These are phyloP conservation scores for Metopia argyrocephala DNA, from an alignment of 2,888 invertebrate genomes.

Conservation along the genomic window DNA sequence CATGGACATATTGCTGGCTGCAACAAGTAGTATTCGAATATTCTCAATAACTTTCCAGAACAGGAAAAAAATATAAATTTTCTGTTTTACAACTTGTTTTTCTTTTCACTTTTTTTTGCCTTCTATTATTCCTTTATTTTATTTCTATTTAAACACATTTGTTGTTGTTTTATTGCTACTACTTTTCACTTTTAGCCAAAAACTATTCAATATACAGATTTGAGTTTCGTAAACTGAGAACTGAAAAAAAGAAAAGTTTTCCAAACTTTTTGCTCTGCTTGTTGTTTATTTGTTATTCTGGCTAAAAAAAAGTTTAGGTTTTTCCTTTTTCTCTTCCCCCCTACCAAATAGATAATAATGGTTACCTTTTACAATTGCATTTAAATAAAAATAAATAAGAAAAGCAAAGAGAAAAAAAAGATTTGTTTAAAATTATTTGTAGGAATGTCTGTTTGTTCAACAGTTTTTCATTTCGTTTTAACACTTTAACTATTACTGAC, in stretches of 20 bases:
- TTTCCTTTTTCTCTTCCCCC: not conserved
- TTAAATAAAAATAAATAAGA: slow-evolving; percentile 2
- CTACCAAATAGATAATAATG: not conserved
- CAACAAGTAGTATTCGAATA: slow-evolving; percentile 14
- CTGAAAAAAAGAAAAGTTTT: not conserved
- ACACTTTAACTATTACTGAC: not conserved
- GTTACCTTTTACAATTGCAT: slow-evolving; percentile 1
- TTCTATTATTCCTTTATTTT: too few relatives aligned
- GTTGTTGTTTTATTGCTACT: not conserved
- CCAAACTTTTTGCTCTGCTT: not conserved
- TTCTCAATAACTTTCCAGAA: not conserved
- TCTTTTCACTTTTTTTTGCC: slow-evolving; percentile 4
- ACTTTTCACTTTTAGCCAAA: not conserved
- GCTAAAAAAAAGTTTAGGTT: not conserved
- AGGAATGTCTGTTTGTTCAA: not conserved
- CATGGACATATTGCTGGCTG: slow-evolving; percentile 6
- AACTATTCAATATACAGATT: not conserved
- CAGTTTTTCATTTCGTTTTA: not conserved
- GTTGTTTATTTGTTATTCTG: slow-evolving; percentile 1
- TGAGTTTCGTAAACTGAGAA: not conserved
- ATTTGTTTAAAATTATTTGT: too few relatives aligned
- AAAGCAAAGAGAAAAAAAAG: too few relatives aligned
- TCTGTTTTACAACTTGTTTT: not conserved
- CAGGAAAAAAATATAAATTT: not conserved
- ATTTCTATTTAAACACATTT: too few relatives aligned